Evolutionary conservation across 30 jellyfish, hydroid and myxozoan genomes (phyloP).

Genomic region (Turritopsis dohrnii): DNA sequence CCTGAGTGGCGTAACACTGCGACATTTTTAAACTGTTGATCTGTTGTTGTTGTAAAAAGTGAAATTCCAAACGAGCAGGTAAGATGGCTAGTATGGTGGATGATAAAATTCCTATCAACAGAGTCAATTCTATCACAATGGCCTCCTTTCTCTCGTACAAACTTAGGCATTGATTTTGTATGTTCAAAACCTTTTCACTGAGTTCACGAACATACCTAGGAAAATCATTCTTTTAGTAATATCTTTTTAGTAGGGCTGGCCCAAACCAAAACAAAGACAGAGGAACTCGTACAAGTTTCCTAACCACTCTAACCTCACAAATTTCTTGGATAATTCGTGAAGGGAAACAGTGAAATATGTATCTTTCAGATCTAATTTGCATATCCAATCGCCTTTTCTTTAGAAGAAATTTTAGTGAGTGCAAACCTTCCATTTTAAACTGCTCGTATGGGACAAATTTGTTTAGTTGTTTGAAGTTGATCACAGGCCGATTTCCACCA

Average conservation of each 20-base stretch:
- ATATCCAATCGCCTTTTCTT: background rate
- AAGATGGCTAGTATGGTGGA: slow-evolving; percentile 12
- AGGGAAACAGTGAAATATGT: background rate
- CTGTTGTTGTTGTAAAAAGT: background rate
- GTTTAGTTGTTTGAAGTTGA: background rate
- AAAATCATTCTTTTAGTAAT: background rate
- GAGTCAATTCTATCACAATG: background rate
- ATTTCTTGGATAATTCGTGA: background rate
- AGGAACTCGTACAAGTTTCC: background rate
- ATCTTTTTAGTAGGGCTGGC: slow-evolving; percentile 1
- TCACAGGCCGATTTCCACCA: background rate
- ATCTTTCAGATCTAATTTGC: slow-evolving; percentile 13
- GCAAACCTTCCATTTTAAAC: slow-evolving; percentile 14
- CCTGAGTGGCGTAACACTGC: background rate
- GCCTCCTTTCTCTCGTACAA: slow-evolving; percentile 7
- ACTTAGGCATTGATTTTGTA: background rate
- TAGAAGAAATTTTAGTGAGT: background rate
- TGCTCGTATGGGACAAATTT: background rate
- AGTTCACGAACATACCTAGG: background rate
- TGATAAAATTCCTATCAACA: background rate
- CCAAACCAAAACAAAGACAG: background rate
- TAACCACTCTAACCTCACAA: background rate
- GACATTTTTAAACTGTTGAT: background rate
- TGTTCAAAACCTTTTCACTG: background rate
- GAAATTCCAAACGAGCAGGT: background rate